Base-by-base conservation (phyloP, 2,888 invertebrate species). In the Clunio marinus region DNA sequence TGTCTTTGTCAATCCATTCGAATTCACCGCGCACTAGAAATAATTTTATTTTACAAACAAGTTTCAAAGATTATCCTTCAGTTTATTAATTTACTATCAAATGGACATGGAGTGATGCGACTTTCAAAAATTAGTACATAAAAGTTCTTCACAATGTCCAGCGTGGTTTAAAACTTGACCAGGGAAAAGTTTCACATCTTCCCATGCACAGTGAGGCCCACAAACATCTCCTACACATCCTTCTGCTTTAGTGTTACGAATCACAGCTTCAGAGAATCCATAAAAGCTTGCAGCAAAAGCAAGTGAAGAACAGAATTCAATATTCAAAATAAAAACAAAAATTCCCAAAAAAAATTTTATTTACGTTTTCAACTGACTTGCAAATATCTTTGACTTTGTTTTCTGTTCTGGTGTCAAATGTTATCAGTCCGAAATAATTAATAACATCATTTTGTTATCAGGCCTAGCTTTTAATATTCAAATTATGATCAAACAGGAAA, bases 11-110 rank as follows among this genome's bases (percentile, higher is more conserved):
- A 4, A 58, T 15, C 20, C 20, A 58, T n/a, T 25, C 28, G 25
- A 13, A 27, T 58, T 28, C n/a, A 27, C 58, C 58, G 5, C 25
- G 22, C 58, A 58, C 51, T 51, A n/a, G n/a, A n/a, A n/a, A n/a
- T n/a, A 17, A 10, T 20, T 20, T 22, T 51, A 51, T 17, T 51
- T 15, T 8, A 8, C 35, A 32, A 8, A 32, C 35, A 32, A 32
- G n/a, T 32, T 32, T 32, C 35, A 32, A 32, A 32, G 35, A n/a
- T n/a, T n/a, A n/a, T n/a, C n/a, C 35, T 32, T 32, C 35, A 32
- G 13, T 8, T 8, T 5, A 32, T 32, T 32, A 32, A n/a, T 13
- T 32, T 32, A 32, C 35, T 32, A 13, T 32, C 35, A 32, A 32
- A 32, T 13, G 35, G 35, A 32, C 35, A 32, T 32, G 35, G 35